A percentile compares a stretch with the other conserved stretches of the same genome.
Conservation (phyloP, 2,113 vertebrate species). For the Epinephelus cyanopodus region DNA sequence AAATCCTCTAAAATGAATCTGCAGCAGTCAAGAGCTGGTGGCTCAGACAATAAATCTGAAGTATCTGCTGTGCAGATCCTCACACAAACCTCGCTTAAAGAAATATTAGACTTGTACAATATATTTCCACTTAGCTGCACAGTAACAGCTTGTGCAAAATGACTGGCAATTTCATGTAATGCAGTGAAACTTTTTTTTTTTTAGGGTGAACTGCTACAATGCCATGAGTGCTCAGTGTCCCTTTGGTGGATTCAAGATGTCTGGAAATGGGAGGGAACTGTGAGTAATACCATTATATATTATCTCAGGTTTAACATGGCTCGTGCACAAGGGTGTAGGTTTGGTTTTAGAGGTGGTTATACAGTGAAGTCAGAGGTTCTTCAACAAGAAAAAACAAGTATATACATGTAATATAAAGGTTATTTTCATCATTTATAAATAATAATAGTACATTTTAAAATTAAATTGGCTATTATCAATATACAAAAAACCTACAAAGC, state of each 20-base stretch:
- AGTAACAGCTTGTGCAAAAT: neutral
- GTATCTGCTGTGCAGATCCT: neutral
- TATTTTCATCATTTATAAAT: too few species aligned
- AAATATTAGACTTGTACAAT: neutral
- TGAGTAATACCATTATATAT: constrained; percentile 79
- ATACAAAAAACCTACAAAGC: too few species aligned
- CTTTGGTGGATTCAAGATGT: constrained; percentile 95
- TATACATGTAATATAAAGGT: neutral
- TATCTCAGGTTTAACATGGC: neutral
- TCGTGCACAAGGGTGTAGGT: neutral
- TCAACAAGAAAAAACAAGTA: neutral
- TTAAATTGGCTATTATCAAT: too few species aligned
- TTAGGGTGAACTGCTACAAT: constrained; percentile 92
- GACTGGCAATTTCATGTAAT: neutral
- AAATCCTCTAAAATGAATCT: neutral
- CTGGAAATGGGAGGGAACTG: constrained; percentile 93
- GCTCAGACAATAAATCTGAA: neutral
- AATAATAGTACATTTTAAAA: too few species aligned
- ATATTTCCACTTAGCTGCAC: neutral
- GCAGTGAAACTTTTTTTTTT: constrained; percentile 1
- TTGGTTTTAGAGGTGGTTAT: neutral
- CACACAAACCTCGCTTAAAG: neutral
- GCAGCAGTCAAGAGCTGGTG: neutral
- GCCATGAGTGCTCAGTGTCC: constrained; percentile 86
- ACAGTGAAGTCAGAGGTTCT: neutral